phyloP scores from a whole-genome alignment of 2,113 vertebrate genomes.

The Lagopus leucura region DNA sequence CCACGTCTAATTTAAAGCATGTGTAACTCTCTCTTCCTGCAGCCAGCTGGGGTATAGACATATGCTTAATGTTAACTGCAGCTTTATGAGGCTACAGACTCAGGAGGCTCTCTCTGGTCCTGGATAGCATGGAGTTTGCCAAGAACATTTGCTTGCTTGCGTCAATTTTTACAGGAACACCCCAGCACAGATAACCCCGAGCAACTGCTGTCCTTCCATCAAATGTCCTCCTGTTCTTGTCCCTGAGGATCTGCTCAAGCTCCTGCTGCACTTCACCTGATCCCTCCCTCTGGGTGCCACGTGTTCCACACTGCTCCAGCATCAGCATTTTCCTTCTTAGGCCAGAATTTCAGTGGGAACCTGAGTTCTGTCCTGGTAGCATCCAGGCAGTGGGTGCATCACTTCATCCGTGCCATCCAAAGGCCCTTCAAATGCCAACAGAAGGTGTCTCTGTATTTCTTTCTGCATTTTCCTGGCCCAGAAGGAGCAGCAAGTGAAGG shows the following conservation, averaged over 20 bases:
- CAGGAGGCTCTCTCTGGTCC: neutral
- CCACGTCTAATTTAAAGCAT: neutral
- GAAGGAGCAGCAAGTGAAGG: neutral
- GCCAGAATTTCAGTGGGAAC: neutral
- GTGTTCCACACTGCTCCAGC: neutral
- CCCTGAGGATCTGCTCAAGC: neutral
- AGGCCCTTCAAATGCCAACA: neutral
- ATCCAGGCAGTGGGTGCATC: neutral
- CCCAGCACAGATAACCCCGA: neutral
- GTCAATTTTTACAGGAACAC: neutral
- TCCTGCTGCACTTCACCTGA: neutral
- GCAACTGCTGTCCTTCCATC: neutral
- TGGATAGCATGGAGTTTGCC: neutral
- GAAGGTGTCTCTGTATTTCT: neutral
- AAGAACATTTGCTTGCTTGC: neutral
- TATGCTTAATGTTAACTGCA: neutral
- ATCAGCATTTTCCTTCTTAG: neutral
- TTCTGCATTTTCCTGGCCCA: neutral
- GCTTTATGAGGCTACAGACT: neutral
- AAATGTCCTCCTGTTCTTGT: neutral
- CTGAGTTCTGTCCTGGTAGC: neutral
- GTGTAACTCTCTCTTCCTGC: neutral
- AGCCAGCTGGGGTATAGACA: neutral
- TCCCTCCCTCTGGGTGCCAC: fast-evolving
- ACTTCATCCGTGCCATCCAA: neutral